A percentile compares a stretch with the other conserved stretches of the same genome.
These are phyloP conservation scores for Parapristionchus giblindavisi DNA, from an alignment of 2,888 invertebrate genomes.

Conservation along the genomic window DNA sequence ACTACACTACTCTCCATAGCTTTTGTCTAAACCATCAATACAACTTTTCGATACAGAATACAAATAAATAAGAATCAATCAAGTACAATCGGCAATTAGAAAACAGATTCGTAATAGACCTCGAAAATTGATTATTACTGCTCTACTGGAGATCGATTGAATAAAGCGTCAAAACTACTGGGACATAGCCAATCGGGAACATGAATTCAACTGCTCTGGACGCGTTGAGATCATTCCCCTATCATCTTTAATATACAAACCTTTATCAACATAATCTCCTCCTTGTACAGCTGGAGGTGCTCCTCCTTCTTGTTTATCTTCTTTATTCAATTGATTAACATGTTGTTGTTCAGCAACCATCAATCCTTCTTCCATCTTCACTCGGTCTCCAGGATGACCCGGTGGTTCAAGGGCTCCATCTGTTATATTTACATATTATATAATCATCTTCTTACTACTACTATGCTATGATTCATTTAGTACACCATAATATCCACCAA, in stretches of 20 bases:
- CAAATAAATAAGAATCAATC: background rate
- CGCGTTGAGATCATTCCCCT: too few species aligned
- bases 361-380: constrained; percentile 37
- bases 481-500: background rate
- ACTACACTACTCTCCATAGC: background rate
- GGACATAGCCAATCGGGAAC: too few species aligned
- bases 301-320: constrained; percentile 5
- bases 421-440: background rate
- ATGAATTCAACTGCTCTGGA: too few species aligned
- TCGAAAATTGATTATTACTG: background rate
- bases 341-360: constrained; percentile 24
- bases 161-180: too few species aligned
- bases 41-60: background rate
- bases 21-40: background rate
- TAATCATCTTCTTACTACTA: background rate
- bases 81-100: background rate
- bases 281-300: constrained; percentile 22
- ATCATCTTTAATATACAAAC: too few species aligned
- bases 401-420: constrained; percentile 21
- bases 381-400: constrained; percentile 22
- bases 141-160: too few species aligned
- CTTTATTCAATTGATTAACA: background rate
- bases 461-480: background rate
- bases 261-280: constrained; percentile 35
- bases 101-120: background rate